These are phyloP conservation scores for Sternarchorhynchus goeldii DNA, from an alignment of 2,797 vertebrate species.

Conservation along the genomic window DNA sequence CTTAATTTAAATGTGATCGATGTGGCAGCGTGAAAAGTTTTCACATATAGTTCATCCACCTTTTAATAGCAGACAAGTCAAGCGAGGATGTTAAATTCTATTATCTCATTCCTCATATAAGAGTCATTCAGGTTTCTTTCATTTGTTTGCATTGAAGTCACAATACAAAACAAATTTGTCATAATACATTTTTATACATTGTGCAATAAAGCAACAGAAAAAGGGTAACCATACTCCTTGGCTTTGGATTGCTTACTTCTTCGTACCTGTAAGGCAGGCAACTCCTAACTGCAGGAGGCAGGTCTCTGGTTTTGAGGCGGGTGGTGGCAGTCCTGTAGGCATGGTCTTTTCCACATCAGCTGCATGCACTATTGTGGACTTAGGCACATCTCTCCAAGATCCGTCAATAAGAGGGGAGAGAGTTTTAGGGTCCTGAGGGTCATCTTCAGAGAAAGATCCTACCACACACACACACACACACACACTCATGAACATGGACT, in stretches of 20 bases:
- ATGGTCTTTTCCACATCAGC: constrained; percentile 51
- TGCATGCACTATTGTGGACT: constrained; percentile 31
- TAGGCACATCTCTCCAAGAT: constrained; percentile 7
- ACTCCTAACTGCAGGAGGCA: constrained; percentile 79
- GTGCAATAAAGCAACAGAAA: not conserved
- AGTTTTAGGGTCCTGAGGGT: constrained; percentile 22
- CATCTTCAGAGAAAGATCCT: constrained; percentile 39
- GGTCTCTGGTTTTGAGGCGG: constrained; percentile 66
- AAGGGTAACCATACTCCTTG: too few species aligned
- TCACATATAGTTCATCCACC: too few species aligned
- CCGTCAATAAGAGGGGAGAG: constrained; percentile 13
- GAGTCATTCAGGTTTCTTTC: too few species aligned
- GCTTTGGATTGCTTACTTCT: not conserved
- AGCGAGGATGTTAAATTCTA: too few species aligned
- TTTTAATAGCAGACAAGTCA: too few species aligned
- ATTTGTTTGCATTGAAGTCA: too few species aligned
- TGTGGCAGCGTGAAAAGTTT: too few species aligned
- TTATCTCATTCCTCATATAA: too few species aligned
- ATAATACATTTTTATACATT: not conserved
- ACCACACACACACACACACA: not conserved
- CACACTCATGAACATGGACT: too few species aligned
- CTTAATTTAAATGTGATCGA: too few species aligned
- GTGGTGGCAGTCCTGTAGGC: constrained; percentile 63
- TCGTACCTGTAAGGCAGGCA: constrained; percentile 84
- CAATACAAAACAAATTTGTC: too few species aligned